Evolutionary conservation across 2,888 invertebrate genomes (phyloP), one percentile per base, ranked within the genome.

Genomic region (Drosophila emarginata): DNA sequence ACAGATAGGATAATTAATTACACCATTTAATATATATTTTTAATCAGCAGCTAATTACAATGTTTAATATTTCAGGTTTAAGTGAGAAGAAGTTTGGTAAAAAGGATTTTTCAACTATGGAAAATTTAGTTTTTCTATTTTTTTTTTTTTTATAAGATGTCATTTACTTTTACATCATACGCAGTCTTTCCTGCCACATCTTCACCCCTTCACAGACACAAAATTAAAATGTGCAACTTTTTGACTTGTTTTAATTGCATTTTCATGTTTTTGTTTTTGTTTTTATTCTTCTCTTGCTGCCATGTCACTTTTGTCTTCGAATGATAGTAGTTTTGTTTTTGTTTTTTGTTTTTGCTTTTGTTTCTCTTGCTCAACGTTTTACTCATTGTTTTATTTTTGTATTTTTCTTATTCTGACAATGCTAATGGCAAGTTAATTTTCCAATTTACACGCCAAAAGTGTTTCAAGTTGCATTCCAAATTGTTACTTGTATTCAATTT

Each of bases 381-480:
- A 15, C 7, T 50, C 61, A 12, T 53, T 11, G 36, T 60, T 32
- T 50, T 39, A 53, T 61, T 54, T 61, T 59, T 18, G 11, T 60
- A 45, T 32, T 39, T 32, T 32, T 32, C 9, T 9, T 32, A 1
- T 28, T 1, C 32, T 23, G 52, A 36, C 28, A 60, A 76, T 59
- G 63, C 65, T 68, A 72, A 61, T 74, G 63, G 39, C 45, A 64
- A 75, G 64, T 68, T 75, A 69, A 76, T 75, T 76, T 75, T 68
- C 66, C 72, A 76, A 76, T 76, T 75, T 75, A 61, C 67, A 72
- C 75, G 63, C 75, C 65, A 65, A 65, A 45, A 45, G 45, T 45
- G 45, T 45, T 45, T 21, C 21, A 5, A 21, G 53, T 32, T 23
- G 40, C 39, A 58, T 26, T 23, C 39, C 14, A 45, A 40, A 40